Evolutionary conservation across 35 echinoderm and acorn worm species (phyloP), one percentile per base, ranked within the genome.

Genomic region (Ptychodera flava): DNA sequence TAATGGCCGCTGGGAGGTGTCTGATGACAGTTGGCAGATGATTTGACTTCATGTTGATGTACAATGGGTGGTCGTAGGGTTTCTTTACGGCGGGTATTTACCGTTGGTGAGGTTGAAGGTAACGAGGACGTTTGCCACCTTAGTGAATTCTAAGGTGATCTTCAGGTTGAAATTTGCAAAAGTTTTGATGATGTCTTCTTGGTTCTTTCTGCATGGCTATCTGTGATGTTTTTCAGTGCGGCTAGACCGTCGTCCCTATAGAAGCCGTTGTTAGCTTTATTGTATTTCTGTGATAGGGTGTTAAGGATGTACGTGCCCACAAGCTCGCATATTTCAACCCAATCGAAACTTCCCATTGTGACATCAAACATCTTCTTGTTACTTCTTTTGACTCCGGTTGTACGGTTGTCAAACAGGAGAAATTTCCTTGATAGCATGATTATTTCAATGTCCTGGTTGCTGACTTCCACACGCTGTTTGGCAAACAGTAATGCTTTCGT

Each of bases 21-120:
- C 38, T 88, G 28, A 14, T 77, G 0, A 88, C 38, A 16, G 31
- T 31, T 0, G 86, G 77, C 38, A 78, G 86, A 30, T 80, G 86
- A 29, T 88, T 88, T 29, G 86, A 88, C 30, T 35, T 35, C 27
- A 1, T 77, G 76, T 88, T 88, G 35, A 88, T 80, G 0, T 88
- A 88, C 86, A 88, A 0, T 1, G 86, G 86, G 33, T 75, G 31
- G 35, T 88, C 86, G 81, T 79, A 80, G 34, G 77, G 86, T 80
- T 88, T 88, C 27, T 78, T 32, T 78, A 88, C 1, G 77, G 86
- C 31, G 79, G n/a, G 35, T 88, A 80, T 28, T 1, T 29, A 0
- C 86, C 1, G 28, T 75, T 78, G n/a, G 33, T 33, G 16, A 88
- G 78, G 86, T 88, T 33, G 32, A 88, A 31, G 6, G 77, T 88